A percentile compares a stretch with the other conserved stretches of the same genome.
Evolutionary conservation across 2,797 vertebrate genomes (phyloP).

Genomic region (Mareca strepera): DNA sequence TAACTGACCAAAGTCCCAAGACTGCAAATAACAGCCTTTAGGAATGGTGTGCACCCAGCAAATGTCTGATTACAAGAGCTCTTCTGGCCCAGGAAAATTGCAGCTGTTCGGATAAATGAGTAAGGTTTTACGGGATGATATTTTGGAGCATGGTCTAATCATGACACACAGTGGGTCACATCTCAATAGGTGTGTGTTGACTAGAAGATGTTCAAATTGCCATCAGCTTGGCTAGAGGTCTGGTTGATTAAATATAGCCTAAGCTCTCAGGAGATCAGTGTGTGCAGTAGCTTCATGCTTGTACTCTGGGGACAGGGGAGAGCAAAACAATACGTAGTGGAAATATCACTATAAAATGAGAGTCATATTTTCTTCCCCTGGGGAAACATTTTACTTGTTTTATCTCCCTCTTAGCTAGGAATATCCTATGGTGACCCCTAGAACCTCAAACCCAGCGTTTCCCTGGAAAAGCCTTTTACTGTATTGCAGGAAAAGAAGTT

Average conservation of each 20-base stretch:
- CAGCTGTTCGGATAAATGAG: background rate
- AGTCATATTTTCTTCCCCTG: background rate
- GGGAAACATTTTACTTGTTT: background rate
- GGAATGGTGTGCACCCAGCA: background rate
- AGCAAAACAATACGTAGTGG: background rate
- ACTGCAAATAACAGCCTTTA: background rate
- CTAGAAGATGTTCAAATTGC: background rate
- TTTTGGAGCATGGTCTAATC: background rate
- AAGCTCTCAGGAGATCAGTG: background rate
- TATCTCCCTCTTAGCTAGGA: background rate
- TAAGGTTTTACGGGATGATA: background rate
- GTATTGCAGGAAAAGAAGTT: background rate
- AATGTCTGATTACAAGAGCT: background rate
- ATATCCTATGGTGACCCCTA: background rate
- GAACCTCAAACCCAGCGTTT: background rate
- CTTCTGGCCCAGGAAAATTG: background rate
- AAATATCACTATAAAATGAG: background rate
- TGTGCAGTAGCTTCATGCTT: background rate
- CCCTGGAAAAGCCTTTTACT: background rate
- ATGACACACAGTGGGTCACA: background rate
- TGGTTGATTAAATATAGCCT: background rate
- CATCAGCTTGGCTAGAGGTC: background rate
- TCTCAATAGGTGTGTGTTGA: background rate
- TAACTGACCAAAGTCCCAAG: background rate
- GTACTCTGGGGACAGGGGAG: background rate